Base-by-base conservation (phyloP, 2,888 invertebrate genomes). In the Ormyrus pomaceus region DNA sequence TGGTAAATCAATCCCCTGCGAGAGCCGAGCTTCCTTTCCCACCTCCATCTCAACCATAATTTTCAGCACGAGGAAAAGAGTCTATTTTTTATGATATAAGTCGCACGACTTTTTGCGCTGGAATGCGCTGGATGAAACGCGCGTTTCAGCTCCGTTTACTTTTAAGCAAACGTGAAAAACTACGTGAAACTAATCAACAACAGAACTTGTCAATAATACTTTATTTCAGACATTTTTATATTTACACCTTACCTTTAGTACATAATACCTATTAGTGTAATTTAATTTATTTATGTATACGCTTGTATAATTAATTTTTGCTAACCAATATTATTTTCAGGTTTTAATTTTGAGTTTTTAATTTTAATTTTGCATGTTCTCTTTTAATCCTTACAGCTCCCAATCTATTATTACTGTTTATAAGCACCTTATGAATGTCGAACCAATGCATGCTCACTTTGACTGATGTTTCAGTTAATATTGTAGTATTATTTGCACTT, bases 1-100 rank as follows among this genome's bases (percentile, higher is more conserved):
- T 11, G 56, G 62, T 79, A 79, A 79, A 79, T 73, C 69, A 73
- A 69, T 79, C 56, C 10, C n/a, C n/a, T 3, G 2, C 1, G 34
- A 34, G 34, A 34, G 34, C 34, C 34, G 19, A 10, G 55, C 2
- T 6, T 13, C 59, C 34, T 72, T 45, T 72, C n/a, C 62, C 72
- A n/a, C n/a, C 46, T 75, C 19, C 58, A 45, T 51, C 66, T 19
- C 9, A 46, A 8, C 46, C 65, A 59, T 71, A 65, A 71, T 66
- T 77, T 66, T 53, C 34, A 34, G 34, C 34, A 70, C 10, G 53
- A 68, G 53, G 46, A 55, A 76, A 66, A 72, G 45, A n/a, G 5
- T 10, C 5, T 9, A 7, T 34, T 2, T 34, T 34, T 34, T 34
- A 34, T 2, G 34, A 34, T n/a, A n/a, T 34, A 2, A 34, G 34